These are phyloP conservation scores for Entomobrya proxima DNA, from an alignment of 2,888 invertebrate species.

Conservation along the genomic window DNA sequence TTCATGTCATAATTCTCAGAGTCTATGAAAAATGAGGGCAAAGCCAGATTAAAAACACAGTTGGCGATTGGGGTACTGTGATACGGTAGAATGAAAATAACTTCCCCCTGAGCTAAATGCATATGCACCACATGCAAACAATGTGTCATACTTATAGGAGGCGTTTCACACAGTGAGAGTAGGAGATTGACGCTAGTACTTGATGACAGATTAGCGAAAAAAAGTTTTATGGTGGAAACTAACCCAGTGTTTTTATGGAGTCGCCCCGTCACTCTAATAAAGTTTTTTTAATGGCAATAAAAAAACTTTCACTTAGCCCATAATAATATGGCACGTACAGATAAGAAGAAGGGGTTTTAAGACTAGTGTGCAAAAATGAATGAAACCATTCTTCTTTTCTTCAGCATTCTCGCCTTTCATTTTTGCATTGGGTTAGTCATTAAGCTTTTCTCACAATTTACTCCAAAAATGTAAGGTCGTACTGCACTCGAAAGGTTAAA, in stretches of 20 bases:
- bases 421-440: background rate
- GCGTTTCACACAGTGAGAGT: background rate
- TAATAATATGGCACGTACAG: background rate
- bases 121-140: background rate
- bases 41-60: too few relatives aligned
- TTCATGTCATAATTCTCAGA: too few relatives aligned
- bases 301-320: background rate
- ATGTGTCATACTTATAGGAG: background rate
- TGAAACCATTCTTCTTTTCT: background rate
- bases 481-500: background rate
- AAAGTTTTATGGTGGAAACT: slow-evolving; percentile 22
- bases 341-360: background rate
- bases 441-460: slow-evolving; percentile 14
- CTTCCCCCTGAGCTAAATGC: background rate
- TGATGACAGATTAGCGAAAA: slow-evolving; percentile 18
- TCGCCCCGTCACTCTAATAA: background rate
- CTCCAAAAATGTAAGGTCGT: background rate
- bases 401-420: background rate
- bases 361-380: background rate
- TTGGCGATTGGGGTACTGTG: background rate
- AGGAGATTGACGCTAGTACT: background rate
- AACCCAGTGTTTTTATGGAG: background rate
- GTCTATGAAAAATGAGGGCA: too few relatives aligned
- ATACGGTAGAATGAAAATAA: background rate
- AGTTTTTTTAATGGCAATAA: slow-evolving; percentile 12